A percentile compares a stretch with the other conserved stretches of the same genome.
phyloP scores from a whole-genome alignment of 2,113 vertebrate genomes.

The Maccullochella peelii region DNA sequence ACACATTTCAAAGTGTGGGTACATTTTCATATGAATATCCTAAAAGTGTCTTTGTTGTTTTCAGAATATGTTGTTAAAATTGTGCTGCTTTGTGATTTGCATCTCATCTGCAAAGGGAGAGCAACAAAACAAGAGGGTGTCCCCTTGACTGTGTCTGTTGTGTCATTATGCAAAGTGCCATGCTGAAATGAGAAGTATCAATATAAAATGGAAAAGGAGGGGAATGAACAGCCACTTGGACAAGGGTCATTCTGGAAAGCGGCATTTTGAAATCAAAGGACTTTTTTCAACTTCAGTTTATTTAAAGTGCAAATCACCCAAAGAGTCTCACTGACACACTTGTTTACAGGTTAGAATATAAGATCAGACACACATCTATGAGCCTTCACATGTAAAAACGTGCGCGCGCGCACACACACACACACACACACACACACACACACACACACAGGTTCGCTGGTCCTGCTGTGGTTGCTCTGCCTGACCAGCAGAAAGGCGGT shows the following conservation, averaged over 20 bases:
- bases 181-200: background rate
- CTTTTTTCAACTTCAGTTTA: background rate
- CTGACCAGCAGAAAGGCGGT: too few relatives aligned
- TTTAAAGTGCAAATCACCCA: background rate
- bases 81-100: slow-evolving; percentile 5
- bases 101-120: background rate
- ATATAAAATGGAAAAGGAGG: background rate
- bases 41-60: background rate
- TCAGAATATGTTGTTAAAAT: background rate
- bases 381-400: background rate
- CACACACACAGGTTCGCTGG: background rate
- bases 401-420: too few relatives aligned
- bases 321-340: background rate
- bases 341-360: background rate
- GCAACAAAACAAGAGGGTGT: background rate
- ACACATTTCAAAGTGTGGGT: background rate
- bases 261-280: background rate
- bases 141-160: background rate
- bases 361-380: background rate
- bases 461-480: too few relatives aligned
- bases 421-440: background rate
- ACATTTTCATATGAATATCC: background rate
- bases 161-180: background rate
- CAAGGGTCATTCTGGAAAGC: background rate
- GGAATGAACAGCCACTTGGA: background rate